Base-by-base conservation (phyloP, 2,888 invertebrate genomes). In the Idaea straminata region DNA sequence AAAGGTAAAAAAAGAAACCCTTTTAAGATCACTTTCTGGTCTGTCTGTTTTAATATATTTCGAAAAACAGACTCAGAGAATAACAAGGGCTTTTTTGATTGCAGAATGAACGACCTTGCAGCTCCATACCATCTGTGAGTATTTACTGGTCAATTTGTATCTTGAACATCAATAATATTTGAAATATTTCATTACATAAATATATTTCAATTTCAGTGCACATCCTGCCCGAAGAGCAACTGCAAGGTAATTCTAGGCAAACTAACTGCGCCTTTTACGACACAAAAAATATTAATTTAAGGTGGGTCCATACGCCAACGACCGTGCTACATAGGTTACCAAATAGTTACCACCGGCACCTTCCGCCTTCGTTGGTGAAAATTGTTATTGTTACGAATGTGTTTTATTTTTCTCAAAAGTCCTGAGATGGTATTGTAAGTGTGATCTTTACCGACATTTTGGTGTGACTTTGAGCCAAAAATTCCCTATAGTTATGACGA, bases 191-290 rank as follows among this genome's bases (percentile, higher is more conserved):
- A 13, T 57, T 57, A 57, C 57, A 13, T 3, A 58, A n/a, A n/a
- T 16, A 58, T 6, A 58, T 58, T 47, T 35, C 25, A 64, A 61
- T 80, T 74, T 64, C 69, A 83, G 83, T 77, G 78, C 47, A 61
- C 68, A 61, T 64, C 74, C 6, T 81, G 78, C 65, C 73, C 75
- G 35, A 77, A 57, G 69, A 82, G 78, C 64, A 72, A 57, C 34
- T 82, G 83, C 70, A 81, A 80, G 79, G 83, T 84, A 66, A 75
- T 68, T 35, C 6, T 35, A 35, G 5, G 35, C 35, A 16, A 10
- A 36, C 16, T 47, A 47, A 47, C 13, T 47, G 47, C 47, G 13
- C 10, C 47, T 47, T 47, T 47, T 47, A 7, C 7, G 47, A 47
- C 47, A 47, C 7, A 47, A 47, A 60, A 15, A 47, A 35, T 10